These are phyloP conservation scores for Candoia aspera DNA, from an alignment of 2,113 vertebrate species.

Conservation along the genomic window DNA sequence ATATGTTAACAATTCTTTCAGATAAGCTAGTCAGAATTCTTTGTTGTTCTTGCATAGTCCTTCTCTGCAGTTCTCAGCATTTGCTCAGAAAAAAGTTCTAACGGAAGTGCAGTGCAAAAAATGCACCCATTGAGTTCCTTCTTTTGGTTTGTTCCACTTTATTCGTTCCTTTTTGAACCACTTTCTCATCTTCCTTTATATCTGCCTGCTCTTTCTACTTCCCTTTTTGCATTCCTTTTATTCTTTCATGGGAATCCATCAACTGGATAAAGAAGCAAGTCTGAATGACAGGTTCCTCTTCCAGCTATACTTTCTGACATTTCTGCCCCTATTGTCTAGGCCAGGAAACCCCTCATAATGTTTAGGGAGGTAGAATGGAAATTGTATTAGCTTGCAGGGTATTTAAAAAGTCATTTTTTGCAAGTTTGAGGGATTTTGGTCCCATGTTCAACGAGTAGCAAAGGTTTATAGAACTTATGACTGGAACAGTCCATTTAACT, in stretches of 20 bases:
- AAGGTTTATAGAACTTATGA: neutral
- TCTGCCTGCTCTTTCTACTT: neutral
- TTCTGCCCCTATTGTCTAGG: neutral
- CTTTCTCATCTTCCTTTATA: neutral
- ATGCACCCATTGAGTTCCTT: neutral
- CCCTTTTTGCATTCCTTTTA: neutral
- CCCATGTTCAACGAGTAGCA: neutral
- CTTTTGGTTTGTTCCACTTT: neutral
- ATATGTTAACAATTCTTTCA: neutral
- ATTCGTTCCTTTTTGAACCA: neutral
- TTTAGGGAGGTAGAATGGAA: neutral
- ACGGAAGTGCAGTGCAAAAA: neutral
- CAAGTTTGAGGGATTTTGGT: neutral
- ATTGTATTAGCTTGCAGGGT: neutral
- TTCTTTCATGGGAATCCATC: neutral
- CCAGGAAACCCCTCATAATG: neutral
- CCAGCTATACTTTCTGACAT: neutral
- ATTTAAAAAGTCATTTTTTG: neutral
- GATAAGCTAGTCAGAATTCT: neutral
- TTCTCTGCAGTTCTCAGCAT: neutral
- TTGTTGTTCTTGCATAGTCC: neutral
- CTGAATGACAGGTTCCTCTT: neutral
- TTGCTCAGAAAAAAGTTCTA: neutral
- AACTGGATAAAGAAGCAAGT: neutral
- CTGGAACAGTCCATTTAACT: neutral